Evolutionary conservation across 2,888 invertebrate species (phyloP).

Genomic region (Sipha maydis): DNA sequence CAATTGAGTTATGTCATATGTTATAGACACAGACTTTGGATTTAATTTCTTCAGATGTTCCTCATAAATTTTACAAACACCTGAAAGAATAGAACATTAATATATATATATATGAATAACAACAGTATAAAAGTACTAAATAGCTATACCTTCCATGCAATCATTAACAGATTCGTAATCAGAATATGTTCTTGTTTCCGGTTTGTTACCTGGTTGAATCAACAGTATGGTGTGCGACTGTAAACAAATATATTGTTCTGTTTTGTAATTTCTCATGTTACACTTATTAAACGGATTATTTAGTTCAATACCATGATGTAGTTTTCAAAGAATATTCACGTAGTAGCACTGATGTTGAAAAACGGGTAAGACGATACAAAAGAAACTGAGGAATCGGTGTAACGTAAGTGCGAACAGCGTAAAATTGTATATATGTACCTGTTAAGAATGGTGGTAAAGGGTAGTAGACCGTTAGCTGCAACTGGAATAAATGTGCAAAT

Average conservation of each 20-base stretch:
- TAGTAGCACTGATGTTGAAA: too few species aligned
- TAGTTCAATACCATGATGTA: too few species aligned
- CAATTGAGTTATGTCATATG: conserved; percentile 96
- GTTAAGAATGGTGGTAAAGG: too few species aligned
- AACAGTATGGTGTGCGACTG: conserved; percentile 97
- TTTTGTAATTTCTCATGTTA: too few species aligned
- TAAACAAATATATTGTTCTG: conserved; percentile 66
- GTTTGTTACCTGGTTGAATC: conserved; percentile 91
- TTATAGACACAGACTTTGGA: conserved; percentile 95
- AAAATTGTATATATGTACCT: too few species aligned
- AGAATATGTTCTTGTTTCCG: conserved; percentile 96
- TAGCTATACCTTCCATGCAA: conserved; percentile 87
- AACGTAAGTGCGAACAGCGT: too few species aligned
- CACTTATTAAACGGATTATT: too few species aligned
- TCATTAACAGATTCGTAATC: conserved; percentile 98
- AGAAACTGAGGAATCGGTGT: too few species aligned
- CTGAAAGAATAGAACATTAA: conserved; percentile 67
- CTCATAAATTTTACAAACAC: conserved; percentile 98
- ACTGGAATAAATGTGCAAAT: not conserved
- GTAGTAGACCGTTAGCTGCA: too few species aligned
- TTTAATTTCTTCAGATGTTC: conserved; percentile 96
- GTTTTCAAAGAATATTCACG: too few species aligned
- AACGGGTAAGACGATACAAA: too few species aligned
- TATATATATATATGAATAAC: not conserved
- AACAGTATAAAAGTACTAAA: not conserved